These are phyloP conservation scores for Embiotoca jacksoni DNA, from an alignment of 2,113 vertebrate species.

Conservation along the genomic window DNA sequence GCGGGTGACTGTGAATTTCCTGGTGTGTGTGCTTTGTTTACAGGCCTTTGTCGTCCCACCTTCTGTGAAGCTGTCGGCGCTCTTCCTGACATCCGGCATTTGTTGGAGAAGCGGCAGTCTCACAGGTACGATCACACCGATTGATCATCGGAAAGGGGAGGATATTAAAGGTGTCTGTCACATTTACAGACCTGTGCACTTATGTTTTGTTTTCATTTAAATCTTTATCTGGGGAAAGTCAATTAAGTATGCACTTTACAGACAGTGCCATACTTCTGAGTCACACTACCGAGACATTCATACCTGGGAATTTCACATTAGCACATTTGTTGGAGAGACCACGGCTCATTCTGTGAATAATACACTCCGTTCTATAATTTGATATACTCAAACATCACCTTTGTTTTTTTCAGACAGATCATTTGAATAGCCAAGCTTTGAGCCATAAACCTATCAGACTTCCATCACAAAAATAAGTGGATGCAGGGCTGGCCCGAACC, in stretches of 20 bases:
- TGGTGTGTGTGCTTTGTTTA: constrained; percentile 79
- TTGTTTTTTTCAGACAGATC: not conserved
- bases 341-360: not conserved
- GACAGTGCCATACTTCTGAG: constrained; percentile 12
- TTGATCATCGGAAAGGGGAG: constrained; percentile 81
- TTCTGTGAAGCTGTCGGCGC: constrained; percentile 79
- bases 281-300: not conserved
- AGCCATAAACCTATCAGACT: not conserved
- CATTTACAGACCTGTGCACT: constrained; percentile 80
- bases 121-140: constrained; percentile 81
- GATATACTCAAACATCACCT: not conserved
- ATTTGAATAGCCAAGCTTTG: not conserved
- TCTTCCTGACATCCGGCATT: constrained; percentile 78
- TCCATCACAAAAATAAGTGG: not conserved
- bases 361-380: not conserved
- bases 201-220: constrained; percentile 60
- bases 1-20: constrained; percentile 72
- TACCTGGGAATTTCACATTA: not conserved
- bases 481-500: no score
- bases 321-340: constrained; percentile 1
- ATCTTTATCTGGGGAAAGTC: constrained; percentile 60
- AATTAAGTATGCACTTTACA: constrained; percentile 68
- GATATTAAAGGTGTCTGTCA: constrained; percentile 92
- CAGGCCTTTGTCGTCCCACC: constrained; percentile 81
- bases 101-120: constrained; percentile 69